Evolutionary conservation across 2,113 vertebrate species (phyloP), one percentile per base, ranked within the genome.

Genomic region (Ailurus styani): DNA sequence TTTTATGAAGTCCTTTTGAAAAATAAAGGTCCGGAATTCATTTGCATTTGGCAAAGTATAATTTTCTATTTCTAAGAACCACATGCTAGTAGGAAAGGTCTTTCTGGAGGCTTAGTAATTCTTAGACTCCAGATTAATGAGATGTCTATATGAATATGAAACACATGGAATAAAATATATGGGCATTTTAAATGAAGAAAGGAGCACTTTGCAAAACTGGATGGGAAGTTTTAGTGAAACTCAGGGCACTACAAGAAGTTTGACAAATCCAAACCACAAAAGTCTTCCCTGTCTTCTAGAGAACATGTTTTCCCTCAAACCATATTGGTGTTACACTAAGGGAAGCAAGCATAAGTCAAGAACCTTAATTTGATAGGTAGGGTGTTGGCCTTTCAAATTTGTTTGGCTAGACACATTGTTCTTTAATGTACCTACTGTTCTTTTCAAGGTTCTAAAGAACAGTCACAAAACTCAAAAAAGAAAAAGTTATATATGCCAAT

Each of bases 111-210:
- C 7, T 79, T 55, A 92, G 14, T 54, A 73, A 60, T 86, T 96
- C 84, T 95, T 68, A 92, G 37, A 42, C 90, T 93, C 37, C 47
- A 87, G n/a, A 52, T 89, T 95, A 90, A 89, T 57, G 45, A 96
- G 87, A 91, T 94, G 27, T 94, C 72, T 83, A 95, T 91, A 92
- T 78, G 87, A 94, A 95, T 95, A 55, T 15, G 66, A 97, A 96
- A 95, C 93, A 97, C 64, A 83, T 92, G 84, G 66, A 91, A 64
- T 84, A 66, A 97, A 96, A 95, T 87, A 93, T 72, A 20, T 85
- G 75, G 75, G 11, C 62, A 52, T 89, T 95, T 87, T 75, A 92
- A 93, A 81, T 75, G 60, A 92, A 82, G 31, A 93, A 73, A 94
- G 85, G 29, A 77, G 31, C 6, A 27, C 20, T 91, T 81, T 42